phyloP scores from a whole-genome alignment of 2,113 vertebrate species.

The Rynchops niger region DNA sequence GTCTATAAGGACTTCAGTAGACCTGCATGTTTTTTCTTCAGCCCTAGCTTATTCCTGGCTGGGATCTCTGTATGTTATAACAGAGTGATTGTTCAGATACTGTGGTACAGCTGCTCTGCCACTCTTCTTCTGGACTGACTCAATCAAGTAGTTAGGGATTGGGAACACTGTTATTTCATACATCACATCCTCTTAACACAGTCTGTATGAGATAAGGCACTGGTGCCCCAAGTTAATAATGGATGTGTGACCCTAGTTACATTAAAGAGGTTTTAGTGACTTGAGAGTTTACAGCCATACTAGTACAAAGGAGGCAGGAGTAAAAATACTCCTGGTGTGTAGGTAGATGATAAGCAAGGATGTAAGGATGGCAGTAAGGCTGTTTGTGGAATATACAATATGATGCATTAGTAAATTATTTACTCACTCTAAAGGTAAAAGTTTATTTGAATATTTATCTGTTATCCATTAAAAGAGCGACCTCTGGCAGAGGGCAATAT shows the following conservation, averaged over 20 bases:
- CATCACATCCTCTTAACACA: not conserved
- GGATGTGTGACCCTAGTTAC: not conserved
- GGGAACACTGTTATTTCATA: not conserved
- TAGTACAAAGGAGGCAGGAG: not conserved
- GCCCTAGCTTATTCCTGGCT: not conserved
- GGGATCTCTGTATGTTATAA: not conserved
- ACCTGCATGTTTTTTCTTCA: not conserved
- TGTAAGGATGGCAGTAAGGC: not conserved
- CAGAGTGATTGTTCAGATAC: not conserved
- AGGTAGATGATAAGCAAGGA: not conserved
- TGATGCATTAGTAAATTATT: slow-evolving; percentile 44
- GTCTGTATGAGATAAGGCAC: not conserved
- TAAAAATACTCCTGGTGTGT: not conserved
- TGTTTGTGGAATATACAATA: not conserved
- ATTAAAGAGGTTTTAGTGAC: not conserved
- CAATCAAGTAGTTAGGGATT: not conserved
- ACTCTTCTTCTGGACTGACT: not conserved
- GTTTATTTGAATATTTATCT: slow-evolving; percentile 20
- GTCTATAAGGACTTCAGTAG: not conserved
- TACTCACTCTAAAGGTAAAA: not conserved
- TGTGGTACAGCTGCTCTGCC: not conserved
- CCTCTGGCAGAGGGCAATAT: not conserved
- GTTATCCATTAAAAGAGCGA: slow-evolving; percentile 14
- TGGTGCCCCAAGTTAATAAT: not conserved
- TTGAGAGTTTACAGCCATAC: not conserved